Base-by-base conservation (phyloP, 2,888 invertebrate genomes). In the Phanerotoma sp. region DNA sequence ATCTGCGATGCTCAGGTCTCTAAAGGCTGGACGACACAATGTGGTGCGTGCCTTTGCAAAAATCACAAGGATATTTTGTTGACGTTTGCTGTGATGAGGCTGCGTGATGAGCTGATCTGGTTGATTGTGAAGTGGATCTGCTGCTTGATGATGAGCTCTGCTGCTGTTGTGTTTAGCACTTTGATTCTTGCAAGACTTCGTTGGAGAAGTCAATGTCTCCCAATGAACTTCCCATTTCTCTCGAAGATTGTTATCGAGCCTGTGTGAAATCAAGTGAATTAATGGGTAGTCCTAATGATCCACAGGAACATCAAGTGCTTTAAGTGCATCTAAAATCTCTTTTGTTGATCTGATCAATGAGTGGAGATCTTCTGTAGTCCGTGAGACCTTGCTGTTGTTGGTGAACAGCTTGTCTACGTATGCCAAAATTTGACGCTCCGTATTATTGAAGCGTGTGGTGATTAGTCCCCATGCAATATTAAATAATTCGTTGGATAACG, bases 21-120 rank as follows among this genome's bases (percentile, higher is more conserved):
- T 4, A 25, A 60, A 60, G 4, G 28, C 15, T 7, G 47, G 25
- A 10, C 56, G 9, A 0, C 0, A 51, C 57, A 1, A 57, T 35
- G n/a, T 15, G 56, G n/a, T 60, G 60, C 1, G 11, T 10, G 1
- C 9, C 45, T 1, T 18, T 4, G 16, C 56, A 58, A 7, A 3
- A 15, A n/a, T 50, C 56, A 25, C 56, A 56, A 3, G 9, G 44
- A 9, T 40, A 48, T 10, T 18, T 11, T 15, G 13, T 16, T 3
- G 10, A 3, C 22, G 2, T 13, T 25, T 4, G 30, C 4, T 15
- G 28, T 11, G 13, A 16, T 16, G 30, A 11, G 4, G 28, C 20
- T 11, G 18, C 16, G 13, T 3, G 25, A 18, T 4, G 3, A 15
- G 7, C 9, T 16, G 38, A 5, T 5, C 11, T 20, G 28, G 28